phyloP scores from a whole-genome alignment of 2,888 invertebrate species.

The Acanthacorydalis orientalis region DNA sequence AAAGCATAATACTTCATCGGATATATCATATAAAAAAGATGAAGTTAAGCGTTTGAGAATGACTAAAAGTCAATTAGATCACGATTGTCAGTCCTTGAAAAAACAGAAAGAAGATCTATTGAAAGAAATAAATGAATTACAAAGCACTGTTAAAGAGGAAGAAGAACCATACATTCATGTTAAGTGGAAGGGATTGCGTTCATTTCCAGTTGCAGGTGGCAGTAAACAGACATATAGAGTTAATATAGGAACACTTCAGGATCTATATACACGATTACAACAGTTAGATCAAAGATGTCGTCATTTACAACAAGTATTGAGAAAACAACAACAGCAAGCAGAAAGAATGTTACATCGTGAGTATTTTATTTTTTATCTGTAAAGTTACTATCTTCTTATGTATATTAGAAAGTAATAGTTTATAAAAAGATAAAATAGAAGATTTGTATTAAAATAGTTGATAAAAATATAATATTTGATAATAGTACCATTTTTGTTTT shows the following conservation, averaged over 20 bases:
- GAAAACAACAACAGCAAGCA: constrained; percentile 45
- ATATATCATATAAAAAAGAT: constrained; percentile 6
- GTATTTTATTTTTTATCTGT: constrained; percentile 15
- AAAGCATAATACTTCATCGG: constrained; percentile 1
- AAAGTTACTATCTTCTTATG: neutral
- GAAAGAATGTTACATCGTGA: constrained; percentile 44
- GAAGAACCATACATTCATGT: constrained; percentile 3
- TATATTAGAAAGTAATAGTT: too few species aligned
- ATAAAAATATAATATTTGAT: constrained; percentile 1
- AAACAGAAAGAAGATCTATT: constrained; percentile 25
- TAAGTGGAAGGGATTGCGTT: constrained; percentile 5
- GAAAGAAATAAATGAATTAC: constrained; percentile 28
- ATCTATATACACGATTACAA: constrained; percentile 20
- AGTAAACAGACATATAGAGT: constrained; percentile 5
- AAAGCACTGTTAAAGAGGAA: constrained; percentile 18
- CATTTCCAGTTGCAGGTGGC: neutral
- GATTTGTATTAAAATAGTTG: constrained; percentile 4
- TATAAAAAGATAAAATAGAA: neutral
- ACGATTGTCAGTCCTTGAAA: constrained; percentile 24
- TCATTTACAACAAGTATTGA: constrained; percentile 40
- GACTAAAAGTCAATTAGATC: constrained; percentile 18
- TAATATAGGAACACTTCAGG: constrained; percentile 15
- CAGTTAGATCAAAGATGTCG: constrained; percentile 43
- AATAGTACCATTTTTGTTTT: too few species aligned
- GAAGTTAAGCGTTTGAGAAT: constrained; percentile 6